Percentiles rank a stretch among this genome's conserved stretches.
Conservation (phyloP, 2,113 vertebrate species). For the Okapia johnstoni region DNA sequence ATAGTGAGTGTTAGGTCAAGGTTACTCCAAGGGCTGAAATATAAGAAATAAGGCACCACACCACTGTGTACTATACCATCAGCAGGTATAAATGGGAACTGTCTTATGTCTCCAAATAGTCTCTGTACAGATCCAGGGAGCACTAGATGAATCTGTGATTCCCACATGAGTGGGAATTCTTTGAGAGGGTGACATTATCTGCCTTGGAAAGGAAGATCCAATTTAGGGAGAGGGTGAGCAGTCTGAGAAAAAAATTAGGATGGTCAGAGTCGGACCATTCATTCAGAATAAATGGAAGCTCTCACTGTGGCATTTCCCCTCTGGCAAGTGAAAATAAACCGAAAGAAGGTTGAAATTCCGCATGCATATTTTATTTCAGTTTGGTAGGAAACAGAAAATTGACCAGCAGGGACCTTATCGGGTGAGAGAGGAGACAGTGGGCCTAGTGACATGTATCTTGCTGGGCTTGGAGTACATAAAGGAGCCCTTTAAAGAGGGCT, state of each 20-base stretch:
- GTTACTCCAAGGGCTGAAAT: not conserved
- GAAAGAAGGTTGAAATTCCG: not conserved
- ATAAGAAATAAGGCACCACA: not conserved
- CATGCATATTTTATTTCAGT: not conserved
- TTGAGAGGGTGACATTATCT: not conserved
- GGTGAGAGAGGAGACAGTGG: not conserved
- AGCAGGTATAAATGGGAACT: not conserved
- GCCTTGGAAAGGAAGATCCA: not conserved
- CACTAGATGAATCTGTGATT: not conserved
- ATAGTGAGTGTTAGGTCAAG: not conserved
- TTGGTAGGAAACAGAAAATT: conserved; percentile 33
- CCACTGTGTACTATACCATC: not conserved
- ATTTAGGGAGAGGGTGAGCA: not conserved
- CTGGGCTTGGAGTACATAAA: not conserved
- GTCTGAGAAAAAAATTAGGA: not conserved
- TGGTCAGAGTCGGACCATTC: not conserved
- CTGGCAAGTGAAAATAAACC: conserved; percentile 8
- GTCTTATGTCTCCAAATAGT: not conserved
- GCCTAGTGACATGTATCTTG: not conserved
- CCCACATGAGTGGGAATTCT: not conserved
- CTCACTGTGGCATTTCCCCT: not conserved
- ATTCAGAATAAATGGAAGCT: not conserved
- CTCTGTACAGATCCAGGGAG: not conserved
- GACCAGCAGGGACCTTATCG: not conserved
- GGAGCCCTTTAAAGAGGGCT: not conserved